A percentile compares a stretch with the other conserved stretches of the same genome.
These are phyloP conservation scores for Phthorimaea operculella DNA, from an alignment of 1,140 invertebrate species.

Conservation along the genomic window DNA sequence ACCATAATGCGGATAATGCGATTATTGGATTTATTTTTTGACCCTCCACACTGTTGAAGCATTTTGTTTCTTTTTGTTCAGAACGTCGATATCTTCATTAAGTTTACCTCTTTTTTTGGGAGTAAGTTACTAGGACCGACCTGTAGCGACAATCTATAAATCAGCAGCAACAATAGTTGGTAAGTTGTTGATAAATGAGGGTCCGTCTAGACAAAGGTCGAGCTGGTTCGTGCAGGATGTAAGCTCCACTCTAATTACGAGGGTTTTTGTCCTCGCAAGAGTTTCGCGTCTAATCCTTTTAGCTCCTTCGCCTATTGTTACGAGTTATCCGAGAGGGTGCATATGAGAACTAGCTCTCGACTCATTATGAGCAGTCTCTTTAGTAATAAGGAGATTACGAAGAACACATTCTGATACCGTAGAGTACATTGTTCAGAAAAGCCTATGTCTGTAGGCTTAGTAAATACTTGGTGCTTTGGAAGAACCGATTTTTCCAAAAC, in stretches of 20 bases:
- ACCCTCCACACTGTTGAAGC: neutral
- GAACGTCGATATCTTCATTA: too few species aligned
- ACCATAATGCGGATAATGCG: neutral
- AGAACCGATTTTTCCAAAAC: too few species aligned
- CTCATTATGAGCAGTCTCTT: neutral
- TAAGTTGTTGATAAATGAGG: neutral
- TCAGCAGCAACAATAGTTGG: neutral
- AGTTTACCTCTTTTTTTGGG: too few species aligned
- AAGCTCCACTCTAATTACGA: neutral
- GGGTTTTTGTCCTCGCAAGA: neutral
- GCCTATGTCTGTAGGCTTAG: too few species aligned
- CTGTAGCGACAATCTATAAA: neutral
- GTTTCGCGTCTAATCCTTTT: conserved; percentile 3
- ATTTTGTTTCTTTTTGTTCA: too few species aligned
- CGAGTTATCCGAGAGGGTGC: neutral
- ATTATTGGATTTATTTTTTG: neutral
- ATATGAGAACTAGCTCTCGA: neutral
- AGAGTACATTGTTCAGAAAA: too few species aligned
- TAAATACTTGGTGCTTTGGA: too few species aligned
- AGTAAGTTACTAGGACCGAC: too few species aligned
- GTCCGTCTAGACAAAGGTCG: conserved; percentile 1
- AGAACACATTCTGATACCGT: too few species aligned
- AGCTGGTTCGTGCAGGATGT: neutral
- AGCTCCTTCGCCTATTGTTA: conserved; percentile 2
- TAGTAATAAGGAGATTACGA: too few species aligned